Evolutionary conservation across 2,113 vertebrate genomes (phyloP), one percentile per base, ranked within the genome.

Genomic region (Toxotes chatareus): DNA sequence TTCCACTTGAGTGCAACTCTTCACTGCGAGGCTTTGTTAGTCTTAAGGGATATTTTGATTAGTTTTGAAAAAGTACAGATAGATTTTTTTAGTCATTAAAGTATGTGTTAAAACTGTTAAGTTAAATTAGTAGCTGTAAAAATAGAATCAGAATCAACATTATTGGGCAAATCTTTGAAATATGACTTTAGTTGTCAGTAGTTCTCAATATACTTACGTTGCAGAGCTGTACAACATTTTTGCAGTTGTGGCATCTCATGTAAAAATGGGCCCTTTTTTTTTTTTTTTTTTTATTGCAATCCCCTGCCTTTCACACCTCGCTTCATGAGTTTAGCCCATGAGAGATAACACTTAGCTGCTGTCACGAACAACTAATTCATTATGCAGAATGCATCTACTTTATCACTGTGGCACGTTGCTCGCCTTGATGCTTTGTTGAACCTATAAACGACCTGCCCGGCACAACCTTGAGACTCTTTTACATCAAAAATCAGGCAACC

Each of bases 381-480:
- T 83, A 86, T 89, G 75, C 83, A 77, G 66, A 69, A 63, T 40
- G 61, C 61, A 57, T 69, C 73, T 47, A n/a, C 65, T 85, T 76
- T 79, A 86, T 85, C 84, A 77, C 63, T 55, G 34, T 1, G 70
- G 73, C 56, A 1, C 75, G 68, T 63, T 34, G 40, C 74, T 79
- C 27, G 38, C 59, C 65, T 78, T 71, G 44, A 77, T 79, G 84
- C 64, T 79, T 84, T 86, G 80, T 78, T 59, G 60, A 81, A 57
- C 73, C 76, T 47, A 70, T 78, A 84, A 87, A 91, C 80, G 80
- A 82, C 69, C 70, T 59, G 55, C 62, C 67, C 16, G 42, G 55
- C 74, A 46, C 84, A 87, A 88, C 79, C 85, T 87, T 80, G 75
- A 90, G 81, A 74, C 70, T 78, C 65, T 84, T 85, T 86, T 57